Evolutionary conservation across 2,888 invertebrate species (phyloP).

Genomic region (Osmoderma eremita): DNA sequence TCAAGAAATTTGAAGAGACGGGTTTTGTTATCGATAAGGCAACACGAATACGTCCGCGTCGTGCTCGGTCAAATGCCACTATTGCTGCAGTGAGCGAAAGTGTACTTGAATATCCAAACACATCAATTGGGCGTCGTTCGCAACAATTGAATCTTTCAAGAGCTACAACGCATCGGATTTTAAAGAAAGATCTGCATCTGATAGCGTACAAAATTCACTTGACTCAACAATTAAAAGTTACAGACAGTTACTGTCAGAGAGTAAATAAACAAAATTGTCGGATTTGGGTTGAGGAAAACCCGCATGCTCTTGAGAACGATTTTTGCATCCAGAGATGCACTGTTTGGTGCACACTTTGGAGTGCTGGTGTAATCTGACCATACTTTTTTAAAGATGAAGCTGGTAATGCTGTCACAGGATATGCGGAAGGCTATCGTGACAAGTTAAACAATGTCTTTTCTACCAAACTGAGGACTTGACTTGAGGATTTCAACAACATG

Average conservation of each 20-base stretch:
- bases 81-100: constrained; percentile 2
- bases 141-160: no score
- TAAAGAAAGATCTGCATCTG: not conserved
- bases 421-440: not conserved
- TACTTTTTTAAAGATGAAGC: not conserved
- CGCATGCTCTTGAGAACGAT: not conserved
- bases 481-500: no score
- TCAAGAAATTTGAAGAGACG: constrained; percentile 1
- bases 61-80: not conserved
- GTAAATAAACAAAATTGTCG: not conserved
- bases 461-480: not conserved
- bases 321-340: not conserved
- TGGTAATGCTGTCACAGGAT: not conserved
- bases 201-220: not conserved
- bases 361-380: not conserved
- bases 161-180: not conserved
- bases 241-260: not conserved
- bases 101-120: not conserved
- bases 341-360: not conserved
- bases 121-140: not conserved
- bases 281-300: not conserved
- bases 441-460: not conserved
- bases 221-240: not conserved
- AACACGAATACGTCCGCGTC: not conserved
- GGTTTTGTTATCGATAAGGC: constrained; percentile 1